Evolutionary conservation across 2,113 vertebrate genomes (phyloP), one percentile per base, ranked within the genome.

Genomic region (Amblyornis subalaris): DNA sequence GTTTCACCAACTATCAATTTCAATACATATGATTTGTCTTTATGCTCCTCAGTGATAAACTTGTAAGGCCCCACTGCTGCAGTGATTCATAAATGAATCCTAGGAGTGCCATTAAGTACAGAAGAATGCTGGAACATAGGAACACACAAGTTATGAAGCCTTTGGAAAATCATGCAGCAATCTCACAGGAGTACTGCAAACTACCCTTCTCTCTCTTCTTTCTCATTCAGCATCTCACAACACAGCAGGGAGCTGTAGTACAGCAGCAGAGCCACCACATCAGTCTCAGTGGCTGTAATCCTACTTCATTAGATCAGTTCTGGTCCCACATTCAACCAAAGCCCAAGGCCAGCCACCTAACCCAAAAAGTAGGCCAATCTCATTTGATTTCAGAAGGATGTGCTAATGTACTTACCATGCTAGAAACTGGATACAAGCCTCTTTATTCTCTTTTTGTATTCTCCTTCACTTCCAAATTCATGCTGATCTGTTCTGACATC

Each of bases 401-500:
- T 38, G 38, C 50, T 65, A 86, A 88, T 29, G 61, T 55, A 95
- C 80, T 91, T 88, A 91, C 45, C 80, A 54, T 54, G 81, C 66
- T 88, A 85, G 53, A 45, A 87, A 61, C 45, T 42, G 77, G 80
- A 91, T 53, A 45, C 73, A 85, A 94, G 95, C 26, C 29, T 79
- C 77, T 91, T 50, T 85, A 35, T 44, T 89, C 45, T 53, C 48
- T 60, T 93, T 76, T 73, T 42, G 76, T 57, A 58, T 42, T 88
- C 66, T 92, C 66, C 54, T 75, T 72, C 53, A 82, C 57, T 61
- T 94, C 57, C 62, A 87, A 82, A 85, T 81, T 91, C 50, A 89
- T 50, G 36, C 25, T 94, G 62, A 95, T 94, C 53, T 85, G 53
- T 79, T 93, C 89, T 76, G 91, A 94, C 94, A 95, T 79, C 77